Evolutionary conservation across 2,113 vertebrate genomes (phyloP), one percentile per base, ranked within the genome.

Genomic region (Cepphus grylle): DNA sequence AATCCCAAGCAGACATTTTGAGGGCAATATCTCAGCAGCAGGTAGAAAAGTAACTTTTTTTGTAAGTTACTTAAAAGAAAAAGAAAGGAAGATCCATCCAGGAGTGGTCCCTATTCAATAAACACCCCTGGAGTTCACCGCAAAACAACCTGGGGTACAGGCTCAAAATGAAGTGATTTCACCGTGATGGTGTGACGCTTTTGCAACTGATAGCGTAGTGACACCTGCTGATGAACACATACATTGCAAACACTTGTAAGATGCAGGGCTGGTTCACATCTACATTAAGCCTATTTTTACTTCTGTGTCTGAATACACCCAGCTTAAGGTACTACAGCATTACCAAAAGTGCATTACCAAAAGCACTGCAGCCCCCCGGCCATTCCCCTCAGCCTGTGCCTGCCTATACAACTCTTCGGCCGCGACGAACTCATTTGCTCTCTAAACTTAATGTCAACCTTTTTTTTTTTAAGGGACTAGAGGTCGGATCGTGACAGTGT

Each of bases 151-250:
- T 69, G 42, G n/a, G 2, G 9, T 34, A 19, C 11, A 5, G 18
- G n/a, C 42, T 70, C 17, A 12, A 14, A 84, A 38, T 1, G 21
- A 59, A 43, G 26, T 1, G 17, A 22, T 66, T 82, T 22, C 52
- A 3, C 58, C 50, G 49, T 1, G 10, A 0, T 1, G 32, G 18
- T 13, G 74, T 34, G 83, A 40, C 63, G 3, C 56, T 50, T 34
- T 3, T 18, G 76, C 82, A 56, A 29, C 65, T 2, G 23, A 90
- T 59, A 27, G 73, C 1, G 4, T 15, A 67, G 72, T 81, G 96
- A 96, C 95, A 91, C 65, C 96, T 94, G 86, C 86, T 67, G 95
- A 67, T 94, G 40, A 72, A 34, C 8, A 3, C 19, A 16, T 16
- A 32, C 56, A 79, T 9, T 96, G 86, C 92, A 95, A 29, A 52